Conservation (phyloP, 2,113 vertebrate species). For the Rhinichthys klamathensis region DNA sequence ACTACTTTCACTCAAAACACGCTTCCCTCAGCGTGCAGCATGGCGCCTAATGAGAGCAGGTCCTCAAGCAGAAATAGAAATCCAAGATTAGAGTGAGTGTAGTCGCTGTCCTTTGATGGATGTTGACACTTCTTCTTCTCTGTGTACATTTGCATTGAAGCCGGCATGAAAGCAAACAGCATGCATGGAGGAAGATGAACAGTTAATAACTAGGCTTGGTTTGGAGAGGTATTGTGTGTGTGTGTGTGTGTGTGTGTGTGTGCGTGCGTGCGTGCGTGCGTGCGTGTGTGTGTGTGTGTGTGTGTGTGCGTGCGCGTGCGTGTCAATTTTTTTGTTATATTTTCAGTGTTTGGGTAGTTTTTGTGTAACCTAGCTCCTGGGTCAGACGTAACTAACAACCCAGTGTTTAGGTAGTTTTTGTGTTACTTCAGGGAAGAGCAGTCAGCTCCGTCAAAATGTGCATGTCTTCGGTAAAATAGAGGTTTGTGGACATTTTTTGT, state of each 20-base stretch:
- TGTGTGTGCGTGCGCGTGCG: not conserved
- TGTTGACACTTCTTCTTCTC: constrained; percentile 30
- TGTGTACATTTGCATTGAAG: constrained; percentile 30
- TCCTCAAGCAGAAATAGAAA: constrained; percentile 43
- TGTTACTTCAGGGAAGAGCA: too few species aligned
- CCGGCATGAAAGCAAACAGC: constrained; percentile 21
- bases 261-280: too few species aligned
- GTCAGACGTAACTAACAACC: too few species aligned
- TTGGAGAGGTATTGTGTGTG: not conserved
- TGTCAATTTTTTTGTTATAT: too few species aligned
- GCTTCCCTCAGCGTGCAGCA: not conserved
- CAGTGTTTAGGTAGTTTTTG: too few species aligned
- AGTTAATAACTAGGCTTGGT: constrained; percentile 18
- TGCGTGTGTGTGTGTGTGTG: not conserved
- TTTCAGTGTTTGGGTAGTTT: too few species aligned
- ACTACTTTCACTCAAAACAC: constrained; percentile 23
- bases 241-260: not conserved
- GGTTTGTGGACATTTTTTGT: too few species aligned
- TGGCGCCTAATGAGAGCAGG: constrained; percentile 17
- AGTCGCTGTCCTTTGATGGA: constrained; percentile 33
- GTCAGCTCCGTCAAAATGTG: too few species aligned
- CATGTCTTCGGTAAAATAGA: too few species aligned
- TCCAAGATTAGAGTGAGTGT: constrained; percentile 28
- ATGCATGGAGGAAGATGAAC: not conserved
- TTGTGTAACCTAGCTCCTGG: too few species aligned